Base-by-base conservation (phyloP, 2,797 vertebrate genomes). In the Phaenicophaeus curvirostris region DNA sequence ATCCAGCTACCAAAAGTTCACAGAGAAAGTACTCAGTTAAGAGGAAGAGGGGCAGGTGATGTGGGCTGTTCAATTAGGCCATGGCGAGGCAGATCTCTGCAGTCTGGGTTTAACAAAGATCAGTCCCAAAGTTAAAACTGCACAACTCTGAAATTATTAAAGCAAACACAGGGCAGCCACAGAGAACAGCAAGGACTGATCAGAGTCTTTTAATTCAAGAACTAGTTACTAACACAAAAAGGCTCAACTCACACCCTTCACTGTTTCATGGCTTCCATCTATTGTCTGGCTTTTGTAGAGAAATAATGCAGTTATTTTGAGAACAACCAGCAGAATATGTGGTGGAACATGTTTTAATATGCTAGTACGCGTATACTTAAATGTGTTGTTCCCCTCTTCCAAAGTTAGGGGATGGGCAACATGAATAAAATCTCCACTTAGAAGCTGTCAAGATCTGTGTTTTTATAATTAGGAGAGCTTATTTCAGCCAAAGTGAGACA, bases 381-480 rank as follows among this genome's bases (percentile, higher is more conserved):
- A 71, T n/a, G 53, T 21, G 41, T 41, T 42, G 27, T 5, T 94
- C 53, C 20, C 27, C n/a, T 41, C 42, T 91, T 77, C 65, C 68
- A 78, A 77, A 90, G 46, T 50, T 11, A 89, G 66, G 41, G 91
- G 19, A 89, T 20, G 55, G 63, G 50, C 69, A 88, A 20, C 20
- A 30, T 7, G 15, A 73, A 24, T 73, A 21, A 86, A 66, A 33
- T 57, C 44, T 41, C 67, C 73, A 63, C 15, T 53, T 63, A 63
- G 8, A 71, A 93, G 5, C 31, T 91, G 77, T 76, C 46, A 77
- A 73, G 76, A 76, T 82, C 30, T 75, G 17, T 48, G 55, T 13
- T 93, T 93, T 94, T 79, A 54, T 91, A 93, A 88, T 71, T 85
- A 93, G 59, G 57, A 86, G n/a, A 72, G 53, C 35, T 79, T 85